These are phyloP conservation scores for Papilio polytes DNA, from an alignment of 1,140 invertebrate genomes.

Conservation along the genomic window DNA sequence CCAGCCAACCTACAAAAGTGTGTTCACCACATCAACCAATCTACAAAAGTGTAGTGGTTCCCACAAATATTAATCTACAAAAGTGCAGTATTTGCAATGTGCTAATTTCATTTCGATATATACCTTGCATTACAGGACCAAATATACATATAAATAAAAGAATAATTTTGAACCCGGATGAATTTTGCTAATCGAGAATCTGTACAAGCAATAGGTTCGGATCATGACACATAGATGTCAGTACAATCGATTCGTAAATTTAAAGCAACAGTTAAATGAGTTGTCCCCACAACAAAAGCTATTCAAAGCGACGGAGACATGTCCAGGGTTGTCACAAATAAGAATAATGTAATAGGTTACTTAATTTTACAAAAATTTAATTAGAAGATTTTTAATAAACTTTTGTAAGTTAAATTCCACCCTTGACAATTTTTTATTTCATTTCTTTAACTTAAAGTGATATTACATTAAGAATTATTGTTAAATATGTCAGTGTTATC, in stretches of 20 bases:
- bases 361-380: background rate
- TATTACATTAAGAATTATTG: too few species aligned
- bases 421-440: background rate
- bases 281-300: conserved; percentile 36
- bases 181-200: background rate
- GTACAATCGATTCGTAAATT: conserved; percentile 16
- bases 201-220: background rate
- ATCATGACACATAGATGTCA: background rate
- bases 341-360: background rate
- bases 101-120: too few species aligned
- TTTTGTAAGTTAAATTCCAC: too few species aligned
- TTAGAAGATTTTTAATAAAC: too few species aligned
- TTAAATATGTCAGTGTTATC: too few species aligned
- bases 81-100: too few species aligned
- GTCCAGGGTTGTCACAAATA: background rate
- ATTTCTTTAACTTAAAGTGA: background rate
- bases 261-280: conserved; percentile 32
- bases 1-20: too few species aligned
- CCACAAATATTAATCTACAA: too few species aligned
- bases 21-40: too few species aligned
- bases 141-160: background rate
- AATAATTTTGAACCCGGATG: background rate
- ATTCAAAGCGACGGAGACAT: conserved; percentile 7
- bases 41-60: too few species aligned
- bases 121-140: too few species aligned